Base-by-base conservation (phyloP, 2,888 invertebrate genomes). In the Andrena trimmerana region DNA sequence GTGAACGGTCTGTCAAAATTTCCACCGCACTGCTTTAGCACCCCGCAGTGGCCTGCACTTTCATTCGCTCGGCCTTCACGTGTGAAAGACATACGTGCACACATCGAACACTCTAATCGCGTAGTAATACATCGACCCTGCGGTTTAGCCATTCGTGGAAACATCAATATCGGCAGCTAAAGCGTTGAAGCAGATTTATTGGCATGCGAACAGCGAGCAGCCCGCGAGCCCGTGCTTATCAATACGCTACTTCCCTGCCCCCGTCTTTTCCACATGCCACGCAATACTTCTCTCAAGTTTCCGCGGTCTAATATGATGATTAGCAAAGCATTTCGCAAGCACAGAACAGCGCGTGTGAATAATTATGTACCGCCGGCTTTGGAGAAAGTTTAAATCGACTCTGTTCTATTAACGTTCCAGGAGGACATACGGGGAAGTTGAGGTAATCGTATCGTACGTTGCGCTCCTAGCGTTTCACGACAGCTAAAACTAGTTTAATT, bases 121-220 rank as follows among this genome's bases (percentile, higher is more conserved):
- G 70, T 52, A 68, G 83, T 86, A 88, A 87, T 88, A 83, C 85
- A 88, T 88, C 83, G 85, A 83, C 72, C 70, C 76, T 68, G 88
- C 63, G 86, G 88, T 88, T 82, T 83, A 81, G 83, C 85, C 88
- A 85, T 88, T 88, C 85, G 74, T 76, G 74, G 80, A 85, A 86
- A 83, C 80, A 83, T 88, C 88, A 88, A 88, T 88, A 88, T 85
- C 79, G 70, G 73, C 82, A 81, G 80, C 68, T 67, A 63, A 76
- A 71, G 78, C 78, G 79, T 77, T 76, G 84, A 85, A 78, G 76
- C 77, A 29, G 84, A 88, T 88, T 88, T 88, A 88, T 88, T 83
- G 88, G 83, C 85, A 83, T 79, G 75, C 78, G 79, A 88, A 75
- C 79, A 42, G 42, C 16, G 42, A 42, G 1, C 24, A 71, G 77